phyloP scores from a whole-genome alignment of 1,140 invertebrate genomes.

The Mamestra configurata region DNA sequence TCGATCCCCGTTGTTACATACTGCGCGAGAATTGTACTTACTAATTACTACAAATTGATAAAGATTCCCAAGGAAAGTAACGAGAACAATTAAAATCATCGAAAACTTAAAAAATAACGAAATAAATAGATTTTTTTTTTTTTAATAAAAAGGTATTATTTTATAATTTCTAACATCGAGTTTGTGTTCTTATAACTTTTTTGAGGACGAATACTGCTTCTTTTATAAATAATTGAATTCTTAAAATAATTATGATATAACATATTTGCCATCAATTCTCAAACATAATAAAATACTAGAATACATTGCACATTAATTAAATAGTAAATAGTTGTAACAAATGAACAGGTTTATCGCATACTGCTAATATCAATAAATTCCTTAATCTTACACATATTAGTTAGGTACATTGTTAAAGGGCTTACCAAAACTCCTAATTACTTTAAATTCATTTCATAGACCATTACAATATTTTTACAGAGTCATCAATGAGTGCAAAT shows the following conservation, averaged over 20 bases:
- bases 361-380: constrained; percentile 27
- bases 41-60: constrained; percentile 83
- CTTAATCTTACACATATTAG: constrained; percentile 42
- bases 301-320: constrained; percentile 25
- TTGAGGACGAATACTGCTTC: constrained; percentile 16
- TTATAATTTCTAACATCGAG: constrained; percentile 52
- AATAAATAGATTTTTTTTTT: constrained; percentile 82
- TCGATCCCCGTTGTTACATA: constrained; percentile 72
- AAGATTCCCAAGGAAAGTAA: constrained; percentile 86
- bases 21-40: constrained; percentile 74
- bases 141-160: constrained; percentile 59
- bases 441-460: constrained; percentile 34
- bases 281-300: constrained; percentile 20
- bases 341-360: constrained; percentile 24
- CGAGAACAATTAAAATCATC: constrained; percentile 87
- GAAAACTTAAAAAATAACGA: constrained; percentile 86
- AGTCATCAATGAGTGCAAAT: constrained; percentile 26
- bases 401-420: constrained; percentile 36
- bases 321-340: constrained; percentile 19
- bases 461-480: constrained; percentile 36
- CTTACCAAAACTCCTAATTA: constrained; percentile 26
- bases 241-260: constrained; percentile 8
- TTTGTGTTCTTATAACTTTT: constrained; percentile 56
- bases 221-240: constrained; percentile 1
- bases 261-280: constrained; percentile 7